Conservation (phyloP, 1,140 invertebrate species). For the Medauroidea extradentata region DNA sequence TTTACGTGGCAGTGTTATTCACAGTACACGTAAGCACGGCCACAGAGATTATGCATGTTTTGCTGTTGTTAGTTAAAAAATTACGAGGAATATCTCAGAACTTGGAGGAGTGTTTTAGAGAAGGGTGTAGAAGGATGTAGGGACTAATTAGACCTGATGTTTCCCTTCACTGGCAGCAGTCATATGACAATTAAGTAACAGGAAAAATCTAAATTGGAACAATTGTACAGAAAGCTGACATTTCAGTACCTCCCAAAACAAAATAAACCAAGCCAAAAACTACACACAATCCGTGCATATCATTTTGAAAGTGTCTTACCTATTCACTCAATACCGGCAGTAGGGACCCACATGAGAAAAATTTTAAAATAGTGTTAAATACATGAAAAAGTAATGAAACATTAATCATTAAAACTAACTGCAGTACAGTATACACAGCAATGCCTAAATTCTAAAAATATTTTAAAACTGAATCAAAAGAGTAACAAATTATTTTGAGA, state of each 20-base stretch:
- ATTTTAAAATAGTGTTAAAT: constrained; percentile 28
- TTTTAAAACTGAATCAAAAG: too few species aligned
- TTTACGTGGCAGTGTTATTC: too few species aligned
- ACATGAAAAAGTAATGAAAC: too few species aligned
- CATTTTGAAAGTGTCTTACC: constrained; percentile 40
- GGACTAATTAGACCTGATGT: neutral
- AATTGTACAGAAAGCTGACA: neutral
- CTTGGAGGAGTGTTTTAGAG: too few species aligned
- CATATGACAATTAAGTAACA: neutral
- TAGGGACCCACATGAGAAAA: constrained; percentile 61
- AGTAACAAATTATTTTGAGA: neutral
- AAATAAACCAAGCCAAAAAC: neutral
- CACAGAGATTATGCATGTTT: too few species aligned
- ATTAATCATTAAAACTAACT: too few species aligned
- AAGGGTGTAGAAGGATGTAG: too few species aligned
- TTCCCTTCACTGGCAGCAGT: neutral
- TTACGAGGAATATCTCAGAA: too few species aligned
- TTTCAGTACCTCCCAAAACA: neutral
- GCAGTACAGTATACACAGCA: neutral
- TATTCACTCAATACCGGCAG: constrained; percentile 74
- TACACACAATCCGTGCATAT: constrained; percentile 6
- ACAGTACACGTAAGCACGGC: too few species aligned
- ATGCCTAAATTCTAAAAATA: neutral
- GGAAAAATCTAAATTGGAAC: neutral
- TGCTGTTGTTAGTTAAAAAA: too few species aligned